A percentile compares a stretch with the other conserved stretches of the same genome.
Evolutionary conservation across 2,888 invertebrate genomes (phyloP).

Genomic region (Drosophila borborema): DNA sequence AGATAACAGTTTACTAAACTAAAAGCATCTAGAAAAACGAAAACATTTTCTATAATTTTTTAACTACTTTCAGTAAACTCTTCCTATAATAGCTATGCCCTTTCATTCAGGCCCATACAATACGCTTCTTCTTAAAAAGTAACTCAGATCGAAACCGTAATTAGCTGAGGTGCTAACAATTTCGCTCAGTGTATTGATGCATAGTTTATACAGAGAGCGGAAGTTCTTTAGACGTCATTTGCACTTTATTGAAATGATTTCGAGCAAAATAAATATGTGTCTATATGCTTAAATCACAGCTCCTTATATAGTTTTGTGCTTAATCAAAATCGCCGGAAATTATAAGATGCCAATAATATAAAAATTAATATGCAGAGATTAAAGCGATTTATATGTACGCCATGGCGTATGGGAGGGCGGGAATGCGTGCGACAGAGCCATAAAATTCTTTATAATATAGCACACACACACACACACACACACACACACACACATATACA

Average conservation of each 20-base stretch:
- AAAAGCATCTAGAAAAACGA: no score
- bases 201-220: conserved; percentile 38
- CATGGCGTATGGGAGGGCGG: conserved; percentile 49
- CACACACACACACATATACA: conserved; percentile 29
- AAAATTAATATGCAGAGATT: conserved; percentile 80
- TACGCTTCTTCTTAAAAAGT: background rate
- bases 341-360: conserved; percentile 69
- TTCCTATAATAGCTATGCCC: no score
- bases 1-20: no score
- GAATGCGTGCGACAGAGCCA: conserved; percentile 68
- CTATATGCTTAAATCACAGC: conserved; percentile 45
- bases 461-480: conserved; percentile 30
- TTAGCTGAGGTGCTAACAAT: background rate
- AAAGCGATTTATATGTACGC: conserved; percentile 77
- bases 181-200: conserved; percentile 23
- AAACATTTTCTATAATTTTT: no score
- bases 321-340: conserved; percentile 70
- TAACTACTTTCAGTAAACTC: no score
- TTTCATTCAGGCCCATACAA: no score
- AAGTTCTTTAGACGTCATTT: conserved; percentile 56
- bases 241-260: conserved; percentile 47
- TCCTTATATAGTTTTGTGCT: conserved; percentile 51
- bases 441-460: conserved; percentile 61
- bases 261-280: conserved; percentile 10
- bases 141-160: background rate